phyloP scores from a whole-genome alignment of 1,140 invertebrate species.

The Diorhabda carinulata region DNA sequence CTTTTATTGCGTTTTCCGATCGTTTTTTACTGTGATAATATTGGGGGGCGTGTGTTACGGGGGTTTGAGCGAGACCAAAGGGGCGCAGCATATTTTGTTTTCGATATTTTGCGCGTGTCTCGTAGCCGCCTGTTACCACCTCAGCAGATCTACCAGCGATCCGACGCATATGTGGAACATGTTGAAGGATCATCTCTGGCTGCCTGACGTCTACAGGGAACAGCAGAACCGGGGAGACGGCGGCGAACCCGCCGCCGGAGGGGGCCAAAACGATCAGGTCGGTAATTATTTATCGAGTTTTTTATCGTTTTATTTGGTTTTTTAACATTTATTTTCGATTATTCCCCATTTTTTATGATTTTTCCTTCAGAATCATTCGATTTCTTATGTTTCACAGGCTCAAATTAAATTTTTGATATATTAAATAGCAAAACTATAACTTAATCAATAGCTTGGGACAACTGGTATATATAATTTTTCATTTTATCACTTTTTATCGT shows the following conservation, averaged over 20 bases:
- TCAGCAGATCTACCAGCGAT: constrained; percentile 88
- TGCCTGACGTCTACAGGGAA: constrained; percentile 59
- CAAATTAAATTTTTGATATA: no score
- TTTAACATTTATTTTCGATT: no score
- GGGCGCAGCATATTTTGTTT: constrained; percentile 89
- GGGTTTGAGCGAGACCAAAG: constrained; percentile 70
- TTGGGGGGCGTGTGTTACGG: constrained; percentile 90
- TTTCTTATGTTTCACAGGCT: no score
- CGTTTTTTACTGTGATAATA: constrained; percentile 71
- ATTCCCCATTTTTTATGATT: no score
- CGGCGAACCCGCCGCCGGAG: background rate
- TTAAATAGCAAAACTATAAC: no score
- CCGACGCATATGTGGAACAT: constrained; percentile 86
- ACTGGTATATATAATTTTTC: no score
- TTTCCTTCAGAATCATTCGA: no score
- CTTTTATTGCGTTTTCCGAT: constrained; percentile 79
- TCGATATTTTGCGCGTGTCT: constrained; percentile 91
- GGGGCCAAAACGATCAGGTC: background rate
- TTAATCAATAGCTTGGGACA: no score
- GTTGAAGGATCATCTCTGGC: constrained; percentile 71
- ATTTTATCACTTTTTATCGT: no score
- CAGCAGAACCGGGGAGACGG: constrained; percentile 38
- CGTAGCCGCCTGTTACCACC: constrained; percentile 85
- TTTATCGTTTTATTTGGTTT: no score
- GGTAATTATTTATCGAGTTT: no score